Conservation (phyloP, 2,797 vertebrate genomes). For the Syndactyla subalaris region DNA sequence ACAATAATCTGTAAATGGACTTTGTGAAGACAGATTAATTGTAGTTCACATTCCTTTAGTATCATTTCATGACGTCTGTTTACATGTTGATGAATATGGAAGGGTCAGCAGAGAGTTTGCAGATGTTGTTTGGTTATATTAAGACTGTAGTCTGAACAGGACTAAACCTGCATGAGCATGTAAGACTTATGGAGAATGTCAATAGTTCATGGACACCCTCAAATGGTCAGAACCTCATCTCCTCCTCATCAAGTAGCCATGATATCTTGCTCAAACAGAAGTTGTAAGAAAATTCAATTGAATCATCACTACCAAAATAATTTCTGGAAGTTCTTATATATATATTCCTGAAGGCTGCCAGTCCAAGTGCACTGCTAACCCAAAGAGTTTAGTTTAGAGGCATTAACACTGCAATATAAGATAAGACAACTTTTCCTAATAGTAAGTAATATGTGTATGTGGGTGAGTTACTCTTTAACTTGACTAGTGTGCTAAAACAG, state of each 20-base stretch:
- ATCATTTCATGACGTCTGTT: background rate
- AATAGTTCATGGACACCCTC: background rate
- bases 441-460: background rate
- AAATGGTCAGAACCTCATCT: background rate
- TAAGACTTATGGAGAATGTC: background rate
- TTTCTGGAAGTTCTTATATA: background rate
- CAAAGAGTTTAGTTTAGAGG: background rate
- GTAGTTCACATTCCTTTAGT: background rate
- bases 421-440: background rate
- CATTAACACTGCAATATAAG: background rate
- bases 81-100: background rate
- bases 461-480: background rate
- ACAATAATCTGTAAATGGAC: background rate
- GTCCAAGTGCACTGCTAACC: background rate
- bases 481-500: background rate
- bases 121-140: background rate
- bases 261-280: background rate
- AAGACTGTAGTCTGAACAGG: background rate
- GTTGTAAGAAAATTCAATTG: background rate
- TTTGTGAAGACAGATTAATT: background rate
- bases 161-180: rapidly evolving
- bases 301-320: background rate
- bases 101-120: background rate
- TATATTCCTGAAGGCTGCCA: background rate
- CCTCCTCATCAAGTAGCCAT: background rate